These are phyloP conservation scores for Netelia inedita DNA, from an alignment of 2,888 invertebrate species.

Conservation along the genomic window DNA sequence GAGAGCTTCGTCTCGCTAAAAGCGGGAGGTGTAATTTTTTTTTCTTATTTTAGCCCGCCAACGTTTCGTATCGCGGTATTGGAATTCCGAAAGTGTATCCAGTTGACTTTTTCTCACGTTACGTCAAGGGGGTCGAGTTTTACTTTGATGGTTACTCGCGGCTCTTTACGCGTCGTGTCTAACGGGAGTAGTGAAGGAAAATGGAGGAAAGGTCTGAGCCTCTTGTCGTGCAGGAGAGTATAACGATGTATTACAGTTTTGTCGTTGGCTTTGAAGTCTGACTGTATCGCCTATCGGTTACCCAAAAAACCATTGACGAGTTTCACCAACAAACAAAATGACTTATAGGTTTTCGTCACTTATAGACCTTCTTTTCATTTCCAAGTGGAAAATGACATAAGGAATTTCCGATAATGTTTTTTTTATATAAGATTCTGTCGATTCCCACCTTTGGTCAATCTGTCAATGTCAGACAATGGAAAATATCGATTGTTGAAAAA, in stretches of 20 bases:
- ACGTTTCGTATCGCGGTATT: slow-evolving; percentile 73
- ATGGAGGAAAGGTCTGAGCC: slow-evolving; percentile 13
- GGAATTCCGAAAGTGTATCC: slow-evolving; percentile 76
- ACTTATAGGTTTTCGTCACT: not conserved
- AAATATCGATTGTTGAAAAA: no score
- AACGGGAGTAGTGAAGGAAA: slow-evolving; percentile 11
- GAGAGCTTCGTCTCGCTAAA: slow-evolving; percentile 46
- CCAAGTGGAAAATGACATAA: slow-evolving; percentile 1
- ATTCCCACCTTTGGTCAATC: no score
- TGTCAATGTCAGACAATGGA: no score
- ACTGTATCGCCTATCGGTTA: slow-evolving; percentile 11
- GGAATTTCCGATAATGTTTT: not conserved
- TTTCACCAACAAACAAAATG: slow-evolving; percentile 4
- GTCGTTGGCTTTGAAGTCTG: slow-evolving; percentile 37
- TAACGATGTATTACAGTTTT: slow-evolving; percentile 17
- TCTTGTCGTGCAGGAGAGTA: slow-evolving; percentile 2
- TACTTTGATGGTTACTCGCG: slow-evolving; percentile 59
- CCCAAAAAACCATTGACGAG: not conserved
- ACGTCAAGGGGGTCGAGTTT: slow-evolving; percentile 60
- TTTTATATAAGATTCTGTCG: no score
- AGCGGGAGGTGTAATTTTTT: slow-evolving; percentile 40
- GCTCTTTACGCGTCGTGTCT: slow-evolving; percentile 31
- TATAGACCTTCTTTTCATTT: not conserved
- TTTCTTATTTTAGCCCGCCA: slow-evolving; percentile 57
- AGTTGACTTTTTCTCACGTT: slow-evolving; percentile 63